Evolutionary conservation across 2,113 vertebrate genomes (phyloP).

Genomic region (Lepus timidus): DNA sequence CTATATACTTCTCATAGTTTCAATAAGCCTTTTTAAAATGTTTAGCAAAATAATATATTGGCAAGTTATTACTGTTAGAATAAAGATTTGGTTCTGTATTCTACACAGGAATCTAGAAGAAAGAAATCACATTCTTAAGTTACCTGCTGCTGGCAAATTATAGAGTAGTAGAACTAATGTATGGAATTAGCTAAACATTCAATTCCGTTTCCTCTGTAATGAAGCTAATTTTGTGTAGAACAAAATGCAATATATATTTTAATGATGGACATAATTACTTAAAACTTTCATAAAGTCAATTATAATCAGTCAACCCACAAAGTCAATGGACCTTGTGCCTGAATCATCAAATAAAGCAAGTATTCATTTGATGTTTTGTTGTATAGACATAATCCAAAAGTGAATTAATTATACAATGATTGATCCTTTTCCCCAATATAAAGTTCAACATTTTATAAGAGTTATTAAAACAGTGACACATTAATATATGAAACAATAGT

Average conservation of each 20-base stretch:
- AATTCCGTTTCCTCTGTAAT: conserved; percentile 36
- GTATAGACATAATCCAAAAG: conserved; percentile 59
- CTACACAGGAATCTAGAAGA: background rate
- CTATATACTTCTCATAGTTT: conserved; percentile 23
- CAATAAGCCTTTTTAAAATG: conserved; percentile 47
- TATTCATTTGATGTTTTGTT: conserved; percentile 56
- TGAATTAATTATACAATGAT: conserved; percentile 61
- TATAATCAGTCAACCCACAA: conserved; percentile 27
- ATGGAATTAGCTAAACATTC: conserved; percentile 56
- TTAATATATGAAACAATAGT: conserved; percentile 56
- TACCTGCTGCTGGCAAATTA: conserved; percentile 53
- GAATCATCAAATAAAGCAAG: conserved; percentile 61
- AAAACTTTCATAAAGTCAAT: conserved; percentile 45
- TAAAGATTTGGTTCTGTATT: background rate
- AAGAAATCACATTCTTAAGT: background rate
- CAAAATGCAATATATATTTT: conserved; percentile 11
- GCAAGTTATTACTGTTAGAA: conserved; percentile 47
- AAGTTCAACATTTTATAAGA: conserved; percentile 47
- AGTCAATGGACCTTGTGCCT: conserved; percentile 55
- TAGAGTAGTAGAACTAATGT: background rate
- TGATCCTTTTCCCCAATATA: conserved; percentile 55
- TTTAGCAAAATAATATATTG: conserved; percentile 46
- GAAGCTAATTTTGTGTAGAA: conserved; percentile 27
- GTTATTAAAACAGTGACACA: conserved; percentile 45
- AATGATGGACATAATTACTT: conserved; percentile 54